Evolutionary conservation across 2,888 invertebrate genomes (phyloP), one percentile per base, ranked within the genome.

Genomic region (Vesta saturnalis): DNA sequence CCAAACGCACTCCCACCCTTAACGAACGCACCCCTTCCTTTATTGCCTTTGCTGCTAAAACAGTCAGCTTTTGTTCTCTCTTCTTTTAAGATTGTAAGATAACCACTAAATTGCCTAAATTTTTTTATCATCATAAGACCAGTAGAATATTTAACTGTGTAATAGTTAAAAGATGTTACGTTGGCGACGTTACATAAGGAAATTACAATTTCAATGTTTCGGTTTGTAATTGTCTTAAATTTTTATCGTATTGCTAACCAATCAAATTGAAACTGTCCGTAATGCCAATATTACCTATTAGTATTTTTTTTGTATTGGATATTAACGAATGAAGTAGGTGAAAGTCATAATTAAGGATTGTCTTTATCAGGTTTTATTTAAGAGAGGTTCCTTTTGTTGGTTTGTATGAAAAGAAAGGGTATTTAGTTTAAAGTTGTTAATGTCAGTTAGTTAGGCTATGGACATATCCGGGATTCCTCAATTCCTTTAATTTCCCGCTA

Each of bases 41-140:
- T 79, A 79, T 79, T 79, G 77, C 77, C 78, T 78, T 78, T 77
- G 77, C 78, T 73, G 76, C 72, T 64, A 64, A 70, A 70, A 67
- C 68, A 65, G 60, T 55, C 22, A 52, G 60, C 65, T 65, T 64
- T 65, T 65, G 65, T 65, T 65, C 65, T 60, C 60, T 30, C 23
- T 65, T 65, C 60, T 65, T 65, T 65, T 55, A 22, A 60, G 60
- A 65, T 65, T 60, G 21, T 15, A 16, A 60, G 60, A 65, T 65
- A 65, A 18, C 46, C 30, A 43, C 46, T 60, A 56, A 65, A 30
- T 58, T 10, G 14, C 10, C 14, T 12, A 58, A 14, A 14, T 21
- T 52, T 19, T 52, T 47, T 47, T 16, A 47, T 47, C 47, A 52
- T 18, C 52, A 19, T 8, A 21, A 52, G 52, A 19, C 47, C 14